Conservation (phyloP, 2,113 vertebrate genomes). For the Synchiropus splendidus region DNA sequence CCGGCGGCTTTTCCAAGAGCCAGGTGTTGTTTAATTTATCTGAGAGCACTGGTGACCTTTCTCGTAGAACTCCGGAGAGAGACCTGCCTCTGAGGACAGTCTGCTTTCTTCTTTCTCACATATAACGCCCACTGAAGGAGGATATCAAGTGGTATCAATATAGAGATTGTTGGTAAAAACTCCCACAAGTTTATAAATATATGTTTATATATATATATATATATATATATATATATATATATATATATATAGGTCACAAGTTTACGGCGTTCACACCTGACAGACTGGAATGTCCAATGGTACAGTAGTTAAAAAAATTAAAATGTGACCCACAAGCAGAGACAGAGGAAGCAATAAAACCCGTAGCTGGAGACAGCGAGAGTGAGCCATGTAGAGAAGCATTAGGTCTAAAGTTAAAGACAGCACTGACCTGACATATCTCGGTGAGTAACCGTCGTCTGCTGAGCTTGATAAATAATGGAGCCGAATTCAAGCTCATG, state of each 20-base stretch:
- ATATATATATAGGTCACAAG: neutral
- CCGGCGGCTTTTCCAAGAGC: constrained; percentile 44
- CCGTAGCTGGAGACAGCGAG: constrained; percentile 19
- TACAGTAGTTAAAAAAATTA: neutral
- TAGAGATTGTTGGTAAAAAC: constrained; percentile 2
- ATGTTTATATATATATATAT: neutral
- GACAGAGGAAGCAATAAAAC: constrained; percentile 2
- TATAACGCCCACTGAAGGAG: constrained; percentile 29
- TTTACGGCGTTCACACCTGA: neutral
- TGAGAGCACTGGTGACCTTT: constrained; percentile 59
- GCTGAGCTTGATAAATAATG: constrained; percentile 48
- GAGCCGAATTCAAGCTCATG: constrained; percentile 26
- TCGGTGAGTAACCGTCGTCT: constrained; percentile 43
- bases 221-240: neutral
- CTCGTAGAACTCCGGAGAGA: constrained; percentile 35
- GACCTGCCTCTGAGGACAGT: constrained; percentile 36
- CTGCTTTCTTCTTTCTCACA: constrained; percentile 31
- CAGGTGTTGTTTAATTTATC: constrained; percentile 67
- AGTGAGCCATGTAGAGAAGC: constrained; percentile 28
- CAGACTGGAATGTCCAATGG: no score
- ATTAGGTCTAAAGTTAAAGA: constrained; percentile 33
- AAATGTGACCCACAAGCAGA: constrained; percentile 3
- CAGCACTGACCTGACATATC: constrained; percentile 42
- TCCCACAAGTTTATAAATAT: neutral
- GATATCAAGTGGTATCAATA: constrained; percentile 21